These are phyloP conservation scores for Myripristis murdjan DNA, from an alignment of 2,797 vertebrate genomes.

Conservation along the genomic window DNA sequence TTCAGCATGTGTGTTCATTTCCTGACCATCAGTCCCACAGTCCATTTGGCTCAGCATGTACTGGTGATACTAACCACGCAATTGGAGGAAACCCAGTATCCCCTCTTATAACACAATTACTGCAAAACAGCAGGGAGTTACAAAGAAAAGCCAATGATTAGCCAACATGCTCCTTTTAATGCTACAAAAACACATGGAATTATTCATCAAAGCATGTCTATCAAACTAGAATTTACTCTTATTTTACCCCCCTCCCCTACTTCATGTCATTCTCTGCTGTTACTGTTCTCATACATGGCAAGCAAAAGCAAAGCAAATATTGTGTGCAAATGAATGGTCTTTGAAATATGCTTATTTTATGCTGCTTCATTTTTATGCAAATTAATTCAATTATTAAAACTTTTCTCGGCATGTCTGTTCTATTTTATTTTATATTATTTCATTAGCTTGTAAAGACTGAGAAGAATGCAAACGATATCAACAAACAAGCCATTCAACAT, in stretches of 20 bases:
- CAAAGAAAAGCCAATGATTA: slow-evolving; percentile 70
- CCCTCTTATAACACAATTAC: slow-evolving; percentile 64
- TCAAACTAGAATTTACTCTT: slow-evolving; percentile 50
- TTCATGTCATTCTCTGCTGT: slow-evolving; percentile 29
- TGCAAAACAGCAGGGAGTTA: slow-evolving; percentile 66
- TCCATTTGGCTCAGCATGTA: slow-evolving; percentile 71
- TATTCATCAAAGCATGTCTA: slow-evolving; percentile 40
- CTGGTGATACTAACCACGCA: slow-evolving; percentile 77
- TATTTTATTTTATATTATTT: not conserved
- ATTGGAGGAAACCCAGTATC: slow-evolving; percentile 73
- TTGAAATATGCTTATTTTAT: slow-evolving; percentile 61
- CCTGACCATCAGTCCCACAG: slow-evolving; percentile 83
- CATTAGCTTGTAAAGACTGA: slow-evolving; percentile 26
- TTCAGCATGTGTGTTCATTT: slow-evolving; percentile 83
- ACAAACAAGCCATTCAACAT: slow-evolving; percentile 59
- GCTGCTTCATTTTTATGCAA: slow-evolving; percentile 53
- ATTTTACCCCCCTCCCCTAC: slow-evolving; percentile 51
- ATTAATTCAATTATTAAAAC: slow-evolving; percentile 53
- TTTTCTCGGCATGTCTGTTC: slow-evolving; percentile 25
- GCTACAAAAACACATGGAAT: slow-evolving; percentile 50
- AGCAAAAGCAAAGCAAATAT: slow-evolving; percentile 24
- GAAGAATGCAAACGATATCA: slow-evolving; percentile 39
- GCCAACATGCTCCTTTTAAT: slow-evolving; percentile 64
- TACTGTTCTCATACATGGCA: slow-evolving; percentile 38
- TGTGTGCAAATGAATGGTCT: slow-evolving; percentile 31